A percentile compares a stretch with the other conserved stretches of the same genome.
Conservation (phyloP, 2,888 invertebrate species). For the Andrena hattorfiana region DNA sequence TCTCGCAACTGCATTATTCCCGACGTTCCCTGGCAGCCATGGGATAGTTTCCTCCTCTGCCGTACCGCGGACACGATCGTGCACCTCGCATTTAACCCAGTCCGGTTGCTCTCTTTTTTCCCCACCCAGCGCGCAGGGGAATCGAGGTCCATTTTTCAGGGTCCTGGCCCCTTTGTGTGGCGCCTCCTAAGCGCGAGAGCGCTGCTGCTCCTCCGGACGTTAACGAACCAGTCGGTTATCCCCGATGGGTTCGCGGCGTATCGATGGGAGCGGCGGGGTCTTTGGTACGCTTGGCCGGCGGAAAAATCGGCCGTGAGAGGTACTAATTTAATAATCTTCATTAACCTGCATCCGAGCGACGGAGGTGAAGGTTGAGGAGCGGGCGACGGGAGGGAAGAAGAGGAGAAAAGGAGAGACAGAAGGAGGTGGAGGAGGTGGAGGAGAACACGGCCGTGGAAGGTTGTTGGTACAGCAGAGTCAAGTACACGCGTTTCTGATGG, state of each 20-base stretch:
- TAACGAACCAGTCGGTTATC: conserved; percentile 60
- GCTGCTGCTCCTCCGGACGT: conserved; percentile 20
- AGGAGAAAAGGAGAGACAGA: conserved; percentile 32
- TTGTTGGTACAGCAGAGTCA: conserved; percentile 67
- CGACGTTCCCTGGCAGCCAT: conserved; percentile 11
- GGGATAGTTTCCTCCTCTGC: conserved; percentile 2
- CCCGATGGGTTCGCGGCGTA: conserved; percentile 18
- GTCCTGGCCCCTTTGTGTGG: conserved; percentile 25
- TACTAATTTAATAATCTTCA: conserved; percentile 83
- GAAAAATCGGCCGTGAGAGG: conserved; percentile 74
- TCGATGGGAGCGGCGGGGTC: conserved; percentile 36
- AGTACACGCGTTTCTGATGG: conserved; percentile 70
- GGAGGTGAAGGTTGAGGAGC: conserved; percentile 34
- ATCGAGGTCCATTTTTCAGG: conserved; percentile 57
- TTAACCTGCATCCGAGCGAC: conserved; percentile 71
- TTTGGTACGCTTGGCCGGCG: conserved; percentile 38
- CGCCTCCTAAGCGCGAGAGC: conserved; percentile 33
- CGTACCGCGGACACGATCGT: conserved; percentile 10
- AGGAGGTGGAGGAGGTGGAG: conserved; percentile 19
- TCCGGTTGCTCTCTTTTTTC: conserved; percentile 33
- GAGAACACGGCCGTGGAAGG: conserved; percentile 66
- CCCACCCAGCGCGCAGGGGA: background rate
- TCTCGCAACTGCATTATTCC: conserved; percentile 11
- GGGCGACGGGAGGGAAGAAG: conserved; percentile 27
- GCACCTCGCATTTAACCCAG: conserved; percentile 39